phyloP scores from a whole-genome alignment of 2,797 vertebrate species.

The Pipistrellus kuhlii region DNA sequence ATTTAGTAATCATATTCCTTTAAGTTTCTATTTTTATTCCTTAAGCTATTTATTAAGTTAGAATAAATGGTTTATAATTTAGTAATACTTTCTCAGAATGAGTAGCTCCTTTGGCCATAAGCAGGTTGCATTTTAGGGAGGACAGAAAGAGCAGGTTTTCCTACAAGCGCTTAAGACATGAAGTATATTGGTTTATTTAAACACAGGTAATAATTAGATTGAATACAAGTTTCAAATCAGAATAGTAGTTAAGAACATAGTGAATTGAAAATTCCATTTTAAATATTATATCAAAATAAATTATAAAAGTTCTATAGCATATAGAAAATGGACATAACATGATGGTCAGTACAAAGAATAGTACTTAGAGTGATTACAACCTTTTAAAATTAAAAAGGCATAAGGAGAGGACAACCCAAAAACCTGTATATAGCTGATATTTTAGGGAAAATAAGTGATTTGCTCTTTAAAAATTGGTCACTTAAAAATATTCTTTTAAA shows the following conservation, averaged over 20 bases:
- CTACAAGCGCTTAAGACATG: background rate
- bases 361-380: background rate
- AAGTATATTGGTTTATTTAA: background rate
- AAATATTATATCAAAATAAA: constrained; percentile 6
- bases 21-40: background rate
- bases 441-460: background rate
- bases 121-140: background rate
- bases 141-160: background rate
- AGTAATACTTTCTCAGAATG: background rate
- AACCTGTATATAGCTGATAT: background rate
- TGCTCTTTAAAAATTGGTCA: background rate
- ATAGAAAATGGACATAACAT: background rate
- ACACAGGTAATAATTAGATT: background rate
- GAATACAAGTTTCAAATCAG: constrained; percentile 43
- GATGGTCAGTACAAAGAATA: background rate
- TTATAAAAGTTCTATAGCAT: background rate
- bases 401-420: background rate
- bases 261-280: background rate
- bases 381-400: background rate
- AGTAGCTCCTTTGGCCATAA: background rate
- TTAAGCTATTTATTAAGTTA: background rate
- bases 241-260: constrained; percentile 4
- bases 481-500: background rate
- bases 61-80: background rate
- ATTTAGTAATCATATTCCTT: background rate